Conservation (phyloP, 2,797 vertebrate genomes). For the Oophaga sylvatica region DNA sequence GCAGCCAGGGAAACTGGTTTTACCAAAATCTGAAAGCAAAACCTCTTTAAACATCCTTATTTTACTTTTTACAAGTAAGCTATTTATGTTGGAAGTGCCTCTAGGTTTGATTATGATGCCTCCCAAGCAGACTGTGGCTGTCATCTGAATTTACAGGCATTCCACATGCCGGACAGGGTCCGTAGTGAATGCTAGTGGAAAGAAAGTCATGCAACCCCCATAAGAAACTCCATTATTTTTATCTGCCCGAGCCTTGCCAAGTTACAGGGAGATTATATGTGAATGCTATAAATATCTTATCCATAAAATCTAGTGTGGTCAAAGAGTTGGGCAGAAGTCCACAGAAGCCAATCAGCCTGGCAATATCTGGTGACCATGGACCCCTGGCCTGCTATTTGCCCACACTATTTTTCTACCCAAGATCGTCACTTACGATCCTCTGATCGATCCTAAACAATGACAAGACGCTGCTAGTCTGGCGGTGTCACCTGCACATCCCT, state of each 20-base stretch:
- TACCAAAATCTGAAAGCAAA: too few relatives aligned
- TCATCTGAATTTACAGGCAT: neutral
- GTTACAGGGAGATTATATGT: neutral
- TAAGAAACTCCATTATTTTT: neutral
- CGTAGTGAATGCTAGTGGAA: neutral
- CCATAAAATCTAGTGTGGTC: neutral
- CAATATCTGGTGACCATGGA: neutral
- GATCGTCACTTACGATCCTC: neutral
- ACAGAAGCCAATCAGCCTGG: neutral
- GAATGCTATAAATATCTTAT: neutral
- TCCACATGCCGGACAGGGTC: neutral
- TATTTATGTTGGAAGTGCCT: too few relatives aligned
- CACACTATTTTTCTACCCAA: neutral
- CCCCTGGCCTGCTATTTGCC: neutral
- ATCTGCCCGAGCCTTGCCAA: neutral
- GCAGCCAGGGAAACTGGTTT: too few relatives aligned
- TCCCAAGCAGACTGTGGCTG: too few relatives aligned
- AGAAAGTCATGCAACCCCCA: too few relatives aligned
- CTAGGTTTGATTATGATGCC: too few relatives aligned
- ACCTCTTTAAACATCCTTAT: too few relatives aligned
- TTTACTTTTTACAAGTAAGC: too few relatives aligned
- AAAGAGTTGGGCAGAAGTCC: neutral
- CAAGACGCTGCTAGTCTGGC: neutral
- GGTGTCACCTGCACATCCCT: conserved; percentile 19
- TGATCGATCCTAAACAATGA: too few relatives aligned